Evolutionary conservation across 2,797 vertebrate species (phyloP), one percentile per base, ranked within the genome.

Genomic region (Darevskia nairensis): DNA sequence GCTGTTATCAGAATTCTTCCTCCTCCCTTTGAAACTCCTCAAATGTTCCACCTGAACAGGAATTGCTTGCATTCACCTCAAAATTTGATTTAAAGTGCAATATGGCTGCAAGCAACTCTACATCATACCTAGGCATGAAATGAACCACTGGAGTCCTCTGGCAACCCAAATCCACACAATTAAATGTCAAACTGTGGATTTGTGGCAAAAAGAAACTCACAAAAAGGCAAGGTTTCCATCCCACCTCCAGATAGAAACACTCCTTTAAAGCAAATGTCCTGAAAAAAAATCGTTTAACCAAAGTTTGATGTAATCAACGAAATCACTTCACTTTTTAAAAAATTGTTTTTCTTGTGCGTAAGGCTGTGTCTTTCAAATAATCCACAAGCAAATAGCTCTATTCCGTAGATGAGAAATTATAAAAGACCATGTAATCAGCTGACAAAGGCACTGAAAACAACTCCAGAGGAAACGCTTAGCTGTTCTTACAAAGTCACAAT

Each of bases 351-450:
- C 94, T 96, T 96, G 92, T 91, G 90, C 95, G 94, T 97, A 97
- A 97, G 96, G 96, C 96, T 96, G 89, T 8, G 94, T 96, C 95
- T 97, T 96, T 94, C 94, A 96, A 96, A 96, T 98, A 98, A 97
- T 97, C 97, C 95, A 89, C 92, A 81, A 95, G 96, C 96, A 98
- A 98, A 98, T 96, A 97, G 94, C 94, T 90, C 94, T 94, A 96
- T 97, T 96, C 96, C 94, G 94, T 96, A 92, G 96, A 94, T 95
- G 96, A 96, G 95, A 97, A 97, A 97, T 97, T 97, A 96, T 96
- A 96, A 98, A 97, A 96, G 97, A 97, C 95, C 96, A 96, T 97
- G 97, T 97, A 97, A 98, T 98, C 96, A 97, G 96, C 96, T 95
- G 96, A 98, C 97, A 98, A 98, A 97, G 97, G 96, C 95, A 96